Base-by-base conservation (phyloP, 1,140 invertebrate species). In the Heterodera schachtii region DNA sequence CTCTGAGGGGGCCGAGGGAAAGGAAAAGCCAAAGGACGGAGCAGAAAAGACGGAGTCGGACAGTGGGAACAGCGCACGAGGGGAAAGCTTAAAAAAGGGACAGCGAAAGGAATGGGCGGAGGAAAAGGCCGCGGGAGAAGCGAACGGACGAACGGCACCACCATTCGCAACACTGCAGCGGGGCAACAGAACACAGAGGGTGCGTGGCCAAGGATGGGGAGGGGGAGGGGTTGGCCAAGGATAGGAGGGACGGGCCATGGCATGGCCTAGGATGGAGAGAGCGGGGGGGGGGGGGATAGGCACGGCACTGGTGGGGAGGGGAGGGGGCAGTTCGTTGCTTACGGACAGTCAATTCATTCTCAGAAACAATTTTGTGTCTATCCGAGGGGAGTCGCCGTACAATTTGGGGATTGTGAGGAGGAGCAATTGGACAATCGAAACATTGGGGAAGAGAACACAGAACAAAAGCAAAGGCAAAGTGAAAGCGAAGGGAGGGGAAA, bases 121-220 rank as follows among this genome's bases (percentile, higher is more conserved):
- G 44, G 43, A 19, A 57, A 43, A 8, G 84, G 84, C 46, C 80
- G 3, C 64, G 78, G 80, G 46, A 31, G 70, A 6, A 13, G 85
- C 80, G 1, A 44, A 7, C 13, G 52, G 21, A 41, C 57, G 57
- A 46, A 73, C 79, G 64, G 60, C 75, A 3, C 78, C 75, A 4
- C 84, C 84, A 1, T 84, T 84, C 67, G 78, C 83, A 16, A 84
- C 83, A 5, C 84, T 84, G 46, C 84, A 85, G 76, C 57, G 86
- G 73, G 21, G 41, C 46, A 31, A 31, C 31, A 78, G 57, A 7
- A 64, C 57, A 5, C 57, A 13, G 16, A 13, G 57, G 57, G 57
- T 64, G 13, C 3, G 57, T 16, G 11, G 57, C 31, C 31, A 31
- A 31, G 31, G 31, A 31, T 31, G 31, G 31, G 31, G 31, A 31